A percentile compares a stretch with the other conserved stretches of the same genome.
Evolutionary conservation across 2,797 vertebrate species (phyloP).

Genomic region (Lepilemur septentrionalis): DNA sequence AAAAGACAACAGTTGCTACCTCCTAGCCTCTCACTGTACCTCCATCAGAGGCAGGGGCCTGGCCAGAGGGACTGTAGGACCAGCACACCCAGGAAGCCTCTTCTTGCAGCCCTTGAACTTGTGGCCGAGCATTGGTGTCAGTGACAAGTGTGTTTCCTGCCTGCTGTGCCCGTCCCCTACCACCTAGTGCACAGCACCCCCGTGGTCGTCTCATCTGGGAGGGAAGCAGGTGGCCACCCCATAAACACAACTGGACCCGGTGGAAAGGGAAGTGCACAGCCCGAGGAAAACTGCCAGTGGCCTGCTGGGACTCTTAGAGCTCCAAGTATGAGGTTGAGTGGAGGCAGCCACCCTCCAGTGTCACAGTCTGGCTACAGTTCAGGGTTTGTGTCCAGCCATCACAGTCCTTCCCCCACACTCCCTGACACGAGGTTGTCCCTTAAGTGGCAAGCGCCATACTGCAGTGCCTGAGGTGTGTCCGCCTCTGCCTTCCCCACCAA

Average conservation of each 20-base stretch:
- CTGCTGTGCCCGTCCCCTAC: not conserved
- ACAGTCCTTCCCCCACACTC: not conserved
- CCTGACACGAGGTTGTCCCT: accelerated
- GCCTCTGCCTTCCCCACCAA: not conserved
- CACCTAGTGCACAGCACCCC: not conserved
- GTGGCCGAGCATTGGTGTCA: not conserved
- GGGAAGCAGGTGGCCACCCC: slow-evolving; percentile 37
- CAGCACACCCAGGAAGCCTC: not conserved
- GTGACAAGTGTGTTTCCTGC: not conserved
- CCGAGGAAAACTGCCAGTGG: not conserved
- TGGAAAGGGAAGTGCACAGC: slow-evolving; percentile 62
- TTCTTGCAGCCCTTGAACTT: no score
- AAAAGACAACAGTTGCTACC: not conserved
- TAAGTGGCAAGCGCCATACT: accelerated
- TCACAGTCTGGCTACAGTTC: not conserved
- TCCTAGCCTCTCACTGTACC: not conserved
- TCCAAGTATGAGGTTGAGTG: not conserved
- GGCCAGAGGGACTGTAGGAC: not conserved
- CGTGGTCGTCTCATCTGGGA: slow-evolving; percentile 50
- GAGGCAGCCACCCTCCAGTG: not conserved
- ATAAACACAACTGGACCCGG: slow-evolving; percentile 50
- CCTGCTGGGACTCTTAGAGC: not conserved
- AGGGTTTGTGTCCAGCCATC: no score
- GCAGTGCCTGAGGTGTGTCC: not conserved
- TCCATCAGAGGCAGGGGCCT: not conserved